Evolutionary conservation across 2,797 vertebrate genomes (phyloP).

Genomic region (Tenualosa ilisha): DNA sequence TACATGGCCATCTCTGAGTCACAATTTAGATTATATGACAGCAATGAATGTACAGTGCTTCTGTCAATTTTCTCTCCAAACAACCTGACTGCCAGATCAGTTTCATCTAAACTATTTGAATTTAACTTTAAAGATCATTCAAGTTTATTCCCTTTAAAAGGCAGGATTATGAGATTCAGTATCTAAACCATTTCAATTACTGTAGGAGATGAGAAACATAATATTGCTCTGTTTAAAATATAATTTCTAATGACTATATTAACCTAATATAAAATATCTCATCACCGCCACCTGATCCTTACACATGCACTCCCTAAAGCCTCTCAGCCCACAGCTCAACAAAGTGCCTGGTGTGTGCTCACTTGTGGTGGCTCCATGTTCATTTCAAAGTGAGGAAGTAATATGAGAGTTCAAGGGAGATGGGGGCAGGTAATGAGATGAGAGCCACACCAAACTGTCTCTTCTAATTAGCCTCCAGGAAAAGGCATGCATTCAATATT

Average conservation of each 20-base stretch:
- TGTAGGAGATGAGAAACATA: not conserved
- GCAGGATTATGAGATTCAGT: not conserved
- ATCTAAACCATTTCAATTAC: not conserved
- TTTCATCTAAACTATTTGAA: not conserved
- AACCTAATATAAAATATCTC: not conserved
- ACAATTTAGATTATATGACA: no score
- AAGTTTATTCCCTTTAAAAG: not conserved
- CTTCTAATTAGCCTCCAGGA: constrained; percentile 10
- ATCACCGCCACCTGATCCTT: not conserved
- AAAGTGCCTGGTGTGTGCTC: not conserved
- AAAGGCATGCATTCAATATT: constrained; percentile 15
- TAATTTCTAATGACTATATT: constrained; percentile 1
- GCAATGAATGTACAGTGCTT: not conserved
- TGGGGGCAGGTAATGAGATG: constrained; percentile 2
- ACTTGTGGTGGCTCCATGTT: not conserved
- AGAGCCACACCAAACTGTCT: constrained; percentile 1
- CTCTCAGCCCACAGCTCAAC: not conserved
- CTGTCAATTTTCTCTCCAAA: not conserved
- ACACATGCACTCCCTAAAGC: not conserved
- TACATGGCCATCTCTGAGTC: not conserved
- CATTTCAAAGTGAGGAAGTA: constrained; percentile 11
- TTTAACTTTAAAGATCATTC: not conserved
- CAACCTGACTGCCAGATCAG: not conserved
- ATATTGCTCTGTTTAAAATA: not conserved
- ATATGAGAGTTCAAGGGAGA: constrained; percentile 4